These are phyloP conservation scores for Plecotus auritus DNA, from an alignment of 2,113 vertebrate genomes.

Conservation along the genomic window DNA sequence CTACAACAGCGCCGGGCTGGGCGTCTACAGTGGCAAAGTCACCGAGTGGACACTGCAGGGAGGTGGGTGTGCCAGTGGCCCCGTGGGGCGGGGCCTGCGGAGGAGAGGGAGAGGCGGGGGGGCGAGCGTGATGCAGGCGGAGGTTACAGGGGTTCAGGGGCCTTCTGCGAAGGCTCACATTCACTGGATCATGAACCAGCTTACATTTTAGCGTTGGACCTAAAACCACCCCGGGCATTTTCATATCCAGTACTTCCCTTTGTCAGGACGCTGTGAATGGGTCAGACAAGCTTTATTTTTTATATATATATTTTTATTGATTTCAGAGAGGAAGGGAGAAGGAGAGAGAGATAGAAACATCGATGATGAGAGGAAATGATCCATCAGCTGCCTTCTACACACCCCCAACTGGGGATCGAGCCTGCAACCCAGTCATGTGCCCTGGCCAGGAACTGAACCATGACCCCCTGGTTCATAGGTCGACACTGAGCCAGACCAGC, in stretches of 20 bases:
- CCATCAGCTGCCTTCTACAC: no score
- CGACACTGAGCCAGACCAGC: no score
- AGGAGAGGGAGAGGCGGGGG: not conserved
- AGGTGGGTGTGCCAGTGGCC: conserved; percentile 83
- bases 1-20: conserved; percentile 94
- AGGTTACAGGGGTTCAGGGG: accelerated
- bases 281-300: not conserved
- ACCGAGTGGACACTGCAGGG: conserved; percentile 98
- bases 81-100: accelerated
- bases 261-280: not conserved
- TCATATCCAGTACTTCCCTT: not conserved
- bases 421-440: no score
- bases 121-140: not conserved
- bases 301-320: no score
- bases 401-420: no score
- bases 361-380: no score
- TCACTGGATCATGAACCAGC: not conserved
- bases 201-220: accelerated
- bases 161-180: accelerated
- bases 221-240: not conserved
- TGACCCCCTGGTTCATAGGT: no score
- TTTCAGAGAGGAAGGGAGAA: no score
- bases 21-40: conserved; percentile 94
- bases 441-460: no score
- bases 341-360: no score